These are phyloP conservation scores for Cosmorhoe ocellata DNA, from an alignment of 2,888 invertebrate species.

Conservation along the genomic window DNA sequence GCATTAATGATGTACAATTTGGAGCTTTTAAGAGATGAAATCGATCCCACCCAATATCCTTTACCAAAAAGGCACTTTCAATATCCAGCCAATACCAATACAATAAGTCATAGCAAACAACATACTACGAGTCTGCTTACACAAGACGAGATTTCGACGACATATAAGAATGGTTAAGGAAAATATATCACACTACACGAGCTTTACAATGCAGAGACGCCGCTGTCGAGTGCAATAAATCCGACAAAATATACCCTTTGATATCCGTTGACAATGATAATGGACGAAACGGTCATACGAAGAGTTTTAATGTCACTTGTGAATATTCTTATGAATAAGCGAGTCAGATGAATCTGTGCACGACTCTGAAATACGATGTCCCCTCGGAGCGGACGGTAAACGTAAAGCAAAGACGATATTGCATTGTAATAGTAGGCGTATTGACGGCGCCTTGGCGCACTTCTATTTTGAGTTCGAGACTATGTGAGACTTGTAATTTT, in stretches of 20 bases:
- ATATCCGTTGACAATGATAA: slow-evolving; percentile 66
- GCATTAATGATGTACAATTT: slow-evolving; percentile 42
- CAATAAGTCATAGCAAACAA: slow-evolving; percentile 42
- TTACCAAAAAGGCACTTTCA: slow-evolving; percentile 32
- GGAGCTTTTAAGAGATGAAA: slow-evolving; percentile 39
- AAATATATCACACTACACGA: slow-evolving; percentile 53
- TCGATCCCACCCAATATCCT: slow-evolving; percentile 31
- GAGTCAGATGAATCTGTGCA: slow-evolving; percentile 75
- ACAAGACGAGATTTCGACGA: slow-evolving; percentile 36
- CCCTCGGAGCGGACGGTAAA: slow-evolving; percentile 49
- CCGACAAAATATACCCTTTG: slow-evolving; percentile 60
- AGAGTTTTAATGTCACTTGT: slow-evolving; percentile 71
- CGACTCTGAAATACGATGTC: slow-evolving; percentile 76
- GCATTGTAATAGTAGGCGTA: slow-evolving; percentile 63
- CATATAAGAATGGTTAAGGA: slow-evolving; percentile 44
- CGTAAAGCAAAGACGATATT: slow-evolving; percentile 60
- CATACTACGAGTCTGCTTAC: slow-evolving; percentile 33
- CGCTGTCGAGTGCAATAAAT: slow-evolving; percentile 61
- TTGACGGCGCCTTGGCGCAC: slow-evolving; percentile 58
- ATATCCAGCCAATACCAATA: slow-evolving; percentile 46
- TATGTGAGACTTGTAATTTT: slow-evolving; percentile 19
- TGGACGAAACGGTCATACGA: slow-evolving; percentile 68
- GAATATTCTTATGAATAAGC: slow-evolving; percentile 70
- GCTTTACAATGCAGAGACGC: slow-evolving; percentile 52
- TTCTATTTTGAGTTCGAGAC: slow-evolving; percentile 47